Conservation (phyloP, 2,888 invertebrate species). For the Parnassius apollo region DNA sequence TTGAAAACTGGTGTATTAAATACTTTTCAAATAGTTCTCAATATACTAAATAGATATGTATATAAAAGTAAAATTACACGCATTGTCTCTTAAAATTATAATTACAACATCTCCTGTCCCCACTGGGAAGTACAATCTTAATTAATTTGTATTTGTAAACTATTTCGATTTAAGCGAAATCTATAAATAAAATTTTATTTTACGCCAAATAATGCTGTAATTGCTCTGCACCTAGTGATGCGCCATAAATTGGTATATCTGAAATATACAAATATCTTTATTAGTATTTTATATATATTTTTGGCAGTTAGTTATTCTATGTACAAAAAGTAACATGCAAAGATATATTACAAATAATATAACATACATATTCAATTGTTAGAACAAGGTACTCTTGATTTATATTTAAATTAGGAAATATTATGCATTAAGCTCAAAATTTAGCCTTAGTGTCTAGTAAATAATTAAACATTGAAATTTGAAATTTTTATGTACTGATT, state of each 20-base stretch:
- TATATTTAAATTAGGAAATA: too few species aligned
- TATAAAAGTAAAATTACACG: neutral
- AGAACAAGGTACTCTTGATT: neutral
- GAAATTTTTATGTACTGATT: too few species aligned
- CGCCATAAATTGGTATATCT: constrained; percentile 61
- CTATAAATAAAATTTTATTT: constrained; percentile 22
- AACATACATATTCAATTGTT: neutral
- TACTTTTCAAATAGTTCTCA: too few species aligned
- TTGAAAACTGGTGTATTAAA: too few species aligned
- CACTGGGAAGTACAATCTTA: neutral
- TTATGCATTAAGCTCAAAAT: too few species aligned
- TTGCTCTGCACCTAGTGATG: constrained; percentile 59
- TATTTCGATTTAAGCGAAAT: constrained; percentile 12
- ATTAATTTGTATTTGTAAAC: constrained; percentile 2
- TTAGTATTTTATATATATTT: neutral
- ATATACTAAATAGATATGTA: too few species aligned
- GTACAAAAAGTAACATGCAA: neutral
- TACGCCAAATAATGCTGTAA: constrained; percentile 64
- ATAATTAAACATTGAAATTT: too few species aligned
- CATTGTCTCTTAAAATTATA: constrained; percentile 16
- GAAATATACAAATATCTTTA: constrained; percentile 40
- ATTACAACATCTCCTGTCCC: constrained; percentile 14
- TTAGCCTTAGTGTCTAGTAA: too few species aligned
- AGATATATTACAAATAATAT: neutral
- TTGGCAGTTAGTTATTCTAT: neutral